phyloP scores from a whole-genome alignment of 2,888 invertebrate species.

The Cephus runcator region DNA sequence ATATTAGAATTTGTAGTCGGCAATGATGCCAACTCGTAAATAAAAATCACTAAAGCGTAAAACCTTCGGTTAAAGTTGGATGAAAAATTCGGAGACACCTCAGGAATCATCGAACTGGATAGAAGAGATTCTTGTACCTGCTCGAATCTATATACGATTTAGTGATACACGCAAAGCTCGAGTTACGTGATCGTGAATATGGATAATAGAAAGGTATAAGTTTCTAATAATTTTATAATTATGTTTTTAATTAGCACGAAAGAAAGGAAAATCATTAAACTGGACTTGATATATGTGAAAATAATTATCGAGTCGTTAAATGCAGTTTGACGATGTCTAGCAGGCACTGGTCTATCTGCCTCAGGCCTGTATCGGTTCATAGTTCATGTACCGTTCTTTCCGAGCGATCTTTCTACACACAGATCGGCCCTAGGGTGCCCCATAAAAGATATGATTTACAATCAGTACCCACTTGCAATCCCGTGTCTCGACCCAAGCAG shows the following conservation, averaged over 20 bases:
- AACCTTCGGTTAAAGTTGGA: not conserved
- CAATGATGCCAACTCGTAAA: not conserved
- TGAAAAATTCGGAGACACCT: not conserved
- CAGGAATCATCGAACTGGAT: not conserved
- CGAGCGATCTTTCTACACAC: conserved; percentile 24
- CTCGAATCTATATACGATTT: not conserved
- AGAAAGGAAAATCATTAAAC: not conserved
- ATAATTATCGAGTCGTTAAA: not conserved
- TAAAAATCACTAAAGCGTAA: not conserved
- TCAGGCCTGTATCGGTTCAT: conserved; percentile 35
- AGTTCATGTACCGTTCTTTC: conserved; percentile 45
- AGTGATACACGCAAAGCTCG: not conserved
- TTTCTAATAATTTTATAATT: not conserved
- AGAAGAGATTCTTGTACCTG: not conserved
- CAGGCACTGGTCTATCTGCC: not conserved
- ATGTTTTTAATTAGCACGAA: not conserved
- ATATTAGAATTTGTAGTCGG: not conserved
- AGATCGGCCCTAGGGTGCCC: conserved; percentile 50
- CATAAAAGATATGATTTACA: conserved; percentile 58
- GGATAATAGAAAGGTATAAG: not conserved
- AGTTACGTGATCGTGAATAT: not conserved
- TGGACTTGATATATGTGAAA: not conserved
- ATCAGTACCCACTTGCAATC: conserved; percentile 35
- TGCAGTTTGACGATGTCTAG: not conserved
- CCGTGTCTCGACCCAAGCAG: conserved; percentile 23